Evolutionary conservation across 2,888 invertebrate species (phyloP).

Genomic region (Aromia moschata): DNA sequence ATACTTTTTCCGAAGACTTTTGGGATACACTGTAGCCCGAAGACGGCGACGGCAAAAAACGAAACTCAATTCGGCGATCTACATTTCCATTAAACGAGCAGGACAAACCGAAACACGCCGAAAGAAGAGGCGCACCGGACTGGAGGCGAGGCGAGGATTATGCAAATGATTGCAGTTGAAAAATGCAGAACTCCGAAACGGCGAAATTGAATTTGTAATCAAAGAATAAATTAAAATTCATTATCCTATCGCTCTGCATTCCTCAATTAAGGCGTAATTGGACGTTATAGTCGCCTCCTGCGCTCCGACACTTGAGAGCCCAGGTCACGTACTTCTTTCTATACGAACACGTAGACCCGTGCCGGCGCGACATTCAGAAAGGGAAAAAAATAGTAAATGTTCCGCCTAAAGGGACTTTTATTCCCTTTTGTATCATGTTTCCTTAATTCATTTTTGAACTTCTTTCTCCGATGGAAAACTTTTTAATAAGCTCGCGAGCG

Average conservation of each 20-base stretch:
- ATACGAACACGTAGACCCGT: conserved; percentile 35
- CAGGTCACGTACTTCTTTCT: conserved; percentile 42
- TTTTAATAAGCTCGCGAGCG: not conserved
- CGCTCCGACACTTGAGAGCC: conserved; percentile 29
- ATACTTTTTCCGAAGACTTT: too few species aligned
- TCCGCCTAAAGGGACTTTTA: conserved; percentile 15
- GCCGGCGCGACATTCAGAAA: conserved; percentile 30
- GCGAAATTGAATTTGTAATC: conserved; percentile 47
- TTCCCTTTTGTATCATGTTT: conserved; percentile 16
- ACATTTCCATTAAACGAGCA: too few species aligned
- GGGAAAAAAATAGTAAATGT: conserved; percentile 26
- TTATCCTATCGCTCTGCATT: conserved; percentile 46
- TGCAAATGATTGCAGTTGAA: conserved; percentile 37
- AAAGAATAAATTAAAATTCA: conserved; percentile 51
- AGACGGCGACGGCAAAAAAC: too few species aligned
- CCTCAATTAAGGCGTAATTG: conserved; percentile 49
- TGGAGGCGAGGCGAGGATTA: conserved; percentile 26
- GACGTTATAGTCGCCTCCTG: conserved; percentile 45
- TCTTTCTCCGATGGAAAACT: not conserved
- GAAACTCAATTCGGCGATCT: not conserved
- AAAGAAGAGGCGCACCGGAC: conserved; percentile 13
- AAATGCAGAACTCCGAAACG: conserved; percentile 35
- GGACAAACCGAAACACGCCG: conserved; percentile 14
- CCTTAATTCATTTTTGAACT: conserved; percentile 11
- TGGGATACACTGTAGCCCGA: too few species aligned